phyloP scores from a whole-genome alignment of 1,140 invertebrate genomes.

The Camponotus vicinus region DNA sequence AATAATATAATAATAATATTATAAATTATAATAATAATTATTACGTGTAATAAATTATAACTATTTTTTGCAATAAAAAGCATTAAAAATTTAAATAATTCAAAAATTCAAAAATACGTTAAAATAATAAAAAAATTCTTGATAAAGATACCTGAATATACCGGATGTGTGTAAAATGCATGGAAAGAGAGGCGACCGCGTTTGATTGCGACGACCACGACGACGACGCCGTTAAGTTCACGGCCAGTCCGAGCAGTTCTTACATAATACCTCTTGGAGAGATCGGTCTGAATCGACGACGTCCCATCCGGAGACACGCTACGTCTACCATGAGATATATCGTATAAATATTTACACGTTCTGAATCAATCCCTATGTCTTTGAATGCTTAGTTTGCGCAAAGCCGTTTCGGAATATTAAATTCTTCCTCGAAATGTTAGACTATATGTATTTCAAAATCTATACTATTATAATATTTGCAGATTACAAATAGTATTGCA shows the following conservation, averaged over 20 bases:
- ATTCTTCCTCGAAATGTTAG: background rate
- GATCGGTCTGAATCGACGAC: constrained; percentile 75
- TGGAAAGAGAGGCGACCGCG: constrained; percentile 71
- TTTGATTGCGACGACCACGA: constrained; percentile 71
- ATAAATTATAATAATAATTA: background rate
- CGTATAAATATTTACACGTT: constrained; percentile 36
- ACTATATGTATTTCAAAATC: too few species aligned
- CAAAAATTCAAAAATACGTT: background rate
- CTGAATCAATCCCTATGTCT: constrained; percentile 2
- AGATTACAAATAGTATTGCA: background rate
- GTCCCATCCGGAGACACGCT: constrained; percentile 49
- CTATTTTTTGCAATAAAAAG: background rate
- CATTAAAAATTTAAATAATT: constrained; percentile 10
- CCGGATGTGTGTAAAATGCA: constrained; percentile 48
- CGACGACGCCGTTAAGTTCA: constrained; percentile 83
- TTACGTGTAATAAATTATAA: background rate
- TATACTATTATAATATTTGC: background rate
- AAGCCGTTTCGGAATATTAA: constrained; percentile 22
- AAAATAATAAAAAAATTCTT: too few species aligned
- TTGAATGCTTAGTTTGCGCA: background rate
- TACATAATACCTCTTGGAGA: constrained; percentile 79
- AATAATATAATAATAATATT: too few species aligned
- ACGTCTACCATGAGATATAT: constrained; percentile 16
- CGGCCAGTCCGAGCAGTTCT: constrained; percentile 83
- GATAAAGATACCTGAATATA: constrained; percentile 61